Base-by-base conservation (phyloP, 2,797 vertebrate genomes). In the Peromyscus melanophrys region DNA sequence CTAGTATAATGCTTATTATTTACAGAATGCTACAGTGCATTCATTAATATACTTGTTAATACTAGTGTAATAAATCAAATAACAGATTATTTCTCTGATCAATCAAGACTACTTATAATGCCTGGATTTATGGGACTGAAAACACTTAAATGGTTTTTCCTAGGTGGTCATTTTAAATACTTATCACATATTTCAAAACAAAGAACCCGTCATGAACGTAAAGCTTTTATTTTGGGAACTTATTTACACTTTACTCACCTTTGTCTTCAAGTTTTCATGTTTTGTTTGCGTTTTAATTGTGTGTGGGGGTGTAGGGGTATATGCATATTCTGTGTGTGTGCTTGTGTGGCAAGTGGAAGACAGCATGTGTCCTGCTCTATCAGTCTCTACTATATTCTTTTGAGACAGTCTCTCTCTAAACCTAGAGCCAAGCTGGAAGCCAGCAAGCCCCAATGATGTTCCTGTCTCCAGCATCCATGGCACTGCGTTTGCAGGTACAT, bases 1-100 rank as follows among this genome's bases (percentile, higher is more conserved):
- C 25, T 49, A n/a, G 12, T 13, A 85, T 69, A 69, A 69, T 67
- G 40, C 31, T 87, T 52, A 89, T 40, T 61, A 43, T 43, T 11
- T 89, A 82, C 23, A 55, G 6, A 81, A n/a, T 2, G 67, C 23
- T 4, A 14, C 23, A 78, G 12, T 86, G 17, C 71, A 4, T 65
- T 69, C 94, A 11, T 55, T 94, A 97, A 77, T 40, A 92, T 71
- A 23, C 90, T 37, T 95, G 19, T 37, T 78, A 76, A 76, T 95
- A 84, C 61, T 96, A 83, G 43, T n/a, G 14, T 55, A 55, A 16
- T 55, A 95, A 94, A 90, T 86, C 8, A 76, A 78, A 67, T 65
- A 91, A 92, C n/a, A 71, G 2, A 95, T 82, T 63, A 67, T 43
- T 95, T 90, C 43, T 13, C 43, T 94, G 19, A 67, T 89, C 67